A percentile compares a stretch with the other conserved stretches of the same genome.
phyloP scores from a whole-genome alignment of 92 coral and sea anemone genomes.

The Phenganax stokvisi region DNA sequence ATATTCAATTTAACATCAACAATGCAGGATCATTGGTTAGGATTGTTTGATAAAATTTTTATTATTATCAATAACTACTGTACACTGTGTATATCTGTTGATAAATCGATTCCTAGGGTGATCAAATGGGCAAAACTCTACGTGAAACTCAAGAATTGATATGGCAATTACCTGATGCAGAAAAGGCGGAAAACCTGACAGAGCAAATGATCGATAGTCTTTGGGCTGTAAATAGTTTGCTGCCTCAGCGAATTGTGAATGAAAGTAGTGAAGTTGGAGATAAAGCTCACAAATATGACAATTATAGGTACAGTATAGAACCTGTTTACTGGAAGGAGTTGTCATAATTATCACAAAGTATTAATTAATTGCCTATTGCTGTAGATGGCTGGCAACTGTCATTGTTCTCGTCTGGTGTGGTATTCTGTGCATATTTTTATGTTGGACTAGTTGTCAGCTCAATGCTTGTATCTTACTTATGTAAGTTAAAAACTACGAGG shows the following conservation, averaged over 20 bases:
- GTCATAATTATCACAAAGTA: too few species aligned
- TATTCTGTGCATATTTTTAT: not conserved
- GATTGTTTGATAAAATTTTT: too few species aligned
- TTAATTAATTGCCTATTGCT: too few species aligned
- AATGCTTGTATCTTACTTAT: conserved; percentile 5
- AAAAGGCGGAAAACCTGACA: not conserved
- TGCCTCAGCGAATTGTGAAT: conserved; percentile 3
- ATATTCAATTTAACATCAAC: conserved; percentile 6
- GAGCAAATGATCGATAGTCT: not conserved
- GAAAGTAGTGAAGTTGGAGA: conserved; percentile 14
- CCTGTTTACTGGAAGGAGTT: too few species aligned
- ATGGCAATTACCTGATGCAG: not conserved
- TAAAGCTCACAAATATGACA: conserved; percentile 25
- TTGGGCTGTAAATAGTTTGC: not conserved
- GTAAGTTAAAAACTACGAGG: conserved; percentile 10
- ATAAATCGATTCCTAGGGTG: not conserved
- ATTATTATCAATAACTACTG: not conserved
- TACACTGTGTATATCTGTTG: not conserved
- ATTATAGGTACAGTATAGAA: conserved; percentile 11
- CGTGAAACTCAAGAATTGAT: not conserved
- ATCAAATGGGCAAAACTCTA: not conserved
- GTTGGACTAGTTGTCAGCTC: conserved; percentile 13
- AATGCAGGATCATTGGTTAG: conserved; percentile 3
- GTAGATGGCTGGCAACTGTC: conserved; percentile 30
- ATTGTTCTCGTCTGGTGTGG: conserved; percentile 7